These are phyloP conservation scores for Ectobius pallidus DNA, from an alignment of 2,888 invertebrate genomes.

Conservation along the genomic window DNA sequence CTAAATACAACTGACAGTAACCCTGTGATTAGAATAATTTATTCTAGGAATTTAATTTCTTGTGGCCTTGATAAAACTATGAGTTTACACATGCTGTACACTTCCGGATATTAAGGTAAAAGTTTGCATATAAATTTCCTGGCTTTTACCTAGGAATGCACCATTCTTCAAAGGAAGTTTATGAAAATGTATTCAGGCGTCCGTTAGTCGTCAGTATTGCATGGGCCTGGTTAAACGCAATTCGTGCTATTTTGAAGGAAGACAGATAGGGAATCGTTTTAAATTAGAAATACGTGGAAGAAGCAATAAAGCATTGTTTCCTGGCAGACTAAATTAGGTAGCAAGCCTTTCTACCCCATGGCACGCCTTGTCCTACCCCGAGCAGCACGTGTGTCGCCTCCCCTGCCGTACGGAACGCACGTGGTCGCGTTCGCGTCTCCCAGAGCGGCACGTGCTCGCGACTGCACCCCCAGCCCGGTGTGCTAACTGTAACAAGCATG, in stretches of 20 bases:
- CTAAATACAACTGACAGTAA: too few species aligned
- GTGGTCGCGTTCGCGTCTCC: slow-evolving; percentile 20
- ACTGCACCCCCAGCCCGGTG: background rate
- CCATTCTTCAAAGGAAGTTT: too few species aligned
- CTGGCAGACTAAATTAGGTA: slow-evolving; percentile 21
- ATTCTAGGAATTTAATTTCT: too few species aligned
- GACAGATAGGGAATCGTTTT: slow-evolving; percentile 4
- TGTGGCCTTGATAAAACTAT: too few species aligned
- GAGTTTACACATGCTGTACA: too few species aligned
- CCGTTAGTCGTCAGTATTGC: too few species aligned
- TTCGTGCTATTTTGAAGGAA: background rate
- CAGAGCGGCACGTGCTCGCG: slow-evolving; percentile 15
- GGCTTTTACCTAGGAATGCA: too few species aligned
- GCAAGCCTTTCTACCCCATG: slow-evolving; percentile 16
- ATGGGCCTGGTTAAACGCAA: background rate
- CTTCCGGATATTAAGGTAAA: too few species aligned
- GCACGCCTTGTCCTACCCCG: slow-evolving; percentile 4
- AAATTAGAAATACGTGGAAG: slow-evolving; percentile 21
- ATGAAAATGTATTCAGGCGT: too few species aligned
- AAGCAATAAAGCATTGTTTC: slow-evolving; percentile 28
- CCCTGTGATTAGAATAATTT: too few species aligned
- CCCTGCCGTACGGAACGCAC: slow-evolving; percentile 10
- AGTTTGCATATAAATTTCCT: too few species aligned
- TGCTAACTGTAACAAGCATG: too few species aligned
- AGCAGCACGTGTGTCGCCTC: slow-evolving; percentile 5